phyloP scores from a whole-genome alignment of 2,797 vertebrate genomes.

The Sebastes baramenuke region DNA sequence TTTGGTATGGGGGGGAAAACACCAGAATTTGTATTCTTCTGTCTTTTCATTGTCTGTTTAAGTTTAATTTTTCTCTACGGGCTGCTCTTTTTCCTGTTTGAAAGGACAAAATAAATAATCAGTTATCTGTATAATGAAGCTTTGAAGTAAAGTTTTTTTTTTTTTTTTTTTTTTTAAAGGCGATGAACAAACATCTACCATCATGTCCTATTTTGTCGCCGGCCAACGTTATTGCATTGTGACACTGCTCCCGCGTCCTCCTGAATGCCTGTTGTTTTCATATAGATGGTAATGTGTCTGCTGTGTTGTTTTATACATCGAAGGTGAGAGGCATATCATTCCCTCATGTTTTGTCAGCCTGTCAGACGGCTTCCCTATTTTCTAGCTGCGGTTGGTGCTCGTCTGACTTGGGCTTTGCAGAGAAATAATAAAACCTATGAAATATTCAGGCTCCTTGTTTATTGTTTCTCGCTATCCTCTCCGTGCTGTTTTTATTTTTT shows the following conservation, averaged over 20 bases:
- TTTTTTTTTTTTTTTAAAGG: background rate
- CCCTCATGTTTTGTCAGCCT: conserved; percentile 38
- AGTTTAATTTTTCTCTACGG: background rate
- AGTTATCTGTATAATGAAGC: background rate
- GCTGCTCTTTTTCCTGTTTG: background rate
- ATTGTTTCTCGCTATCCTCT: background rate
- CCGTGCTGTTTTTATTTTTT: conserved; percentile 14
- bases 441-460: conserved; percentile 30
- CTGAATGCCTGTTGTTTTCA: conserved; percentile 31
- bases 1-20: background rate
- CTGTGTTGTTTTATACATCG: conserved; percentile 55
- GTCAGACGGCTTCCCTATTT: conserved; percentile 51
- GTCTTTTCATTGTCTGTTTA: background rate
- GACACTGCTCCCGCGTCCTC: background rate
- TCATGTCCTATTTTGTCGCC: background rate
- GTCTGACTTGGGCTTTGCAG: conserved; percentile 46
- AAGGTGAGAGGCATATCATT: conserved; percentile 25
- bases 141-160: conserved; percentile 9
- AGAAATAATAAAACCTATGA: conserved; percentile 58
- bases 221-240: background rate
- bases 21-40: background rate
- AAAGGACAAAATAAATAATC: background rate
- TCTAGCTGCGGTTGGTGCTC: conserved; percentile 22
- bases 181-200: background rate
- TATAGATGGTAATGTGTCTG: conserved; percentile 42